Conservation (phyloP, 2,797 vertebrate genomes). For the Pangasius sanitwongsei region DNA sequence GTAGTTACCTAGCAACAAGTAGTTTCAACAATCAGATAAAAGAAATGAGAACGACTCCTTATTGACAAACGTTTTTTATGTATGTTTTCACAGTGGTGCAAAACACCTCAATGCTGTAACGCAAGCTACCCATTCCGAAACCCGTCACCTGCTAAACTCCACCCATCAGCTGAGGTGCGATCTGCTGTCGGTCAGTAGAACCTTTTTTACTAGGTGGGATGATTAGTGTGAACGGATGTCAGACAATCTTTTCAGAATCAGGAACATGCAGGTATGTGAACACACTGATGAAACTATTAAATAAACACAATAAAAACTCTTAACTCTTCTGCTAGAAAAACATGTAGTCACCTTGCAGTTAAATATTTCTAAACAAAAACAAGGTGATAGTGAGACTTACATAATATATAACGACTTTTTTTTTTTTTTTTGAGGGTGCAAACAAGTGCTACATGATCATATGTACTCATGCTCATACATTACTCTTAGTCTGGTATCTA, state of each 20-base stretch:
- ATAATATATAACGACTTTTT: too few relatives aligned
- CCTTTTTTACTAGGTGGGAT: neutral
- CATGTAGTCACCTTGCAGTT: neutral
- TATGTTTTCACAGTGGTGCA: neutral
- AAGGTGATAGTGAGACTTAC: neutral
- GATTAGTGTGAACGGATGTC: neutral
- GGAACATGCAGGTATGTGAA: neutral
- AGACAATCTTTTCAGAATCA: neutral
- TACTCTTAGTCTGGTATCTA: neutral
- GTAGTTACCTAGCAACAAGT: neutral
- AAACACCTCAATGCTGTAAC: neutral
- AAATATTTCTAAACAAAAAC: too few relatives aligned
- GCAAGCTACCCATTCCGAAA: neutral
- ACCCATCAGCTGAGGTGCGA: neutral
- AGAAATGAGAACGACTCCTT: neutral
- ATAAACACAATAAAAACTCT: neutral
- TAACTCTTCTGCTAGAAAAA: neutral
- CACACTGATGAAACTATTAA: neutral
- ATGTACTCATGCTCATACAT: neutral
- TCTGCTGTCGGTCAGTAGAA: neutral
- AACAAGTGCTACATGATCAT: neutral
- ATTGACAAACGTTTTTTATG: neutral
- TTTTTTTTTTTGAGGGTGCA: too few relatives aligned
- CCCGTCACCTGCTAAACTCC: neutral
- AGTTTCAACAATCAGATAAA: neutral